Conservation (phyloP, 2,113 vertebrate genomes). For the Silurus meridionalis region DNA sequence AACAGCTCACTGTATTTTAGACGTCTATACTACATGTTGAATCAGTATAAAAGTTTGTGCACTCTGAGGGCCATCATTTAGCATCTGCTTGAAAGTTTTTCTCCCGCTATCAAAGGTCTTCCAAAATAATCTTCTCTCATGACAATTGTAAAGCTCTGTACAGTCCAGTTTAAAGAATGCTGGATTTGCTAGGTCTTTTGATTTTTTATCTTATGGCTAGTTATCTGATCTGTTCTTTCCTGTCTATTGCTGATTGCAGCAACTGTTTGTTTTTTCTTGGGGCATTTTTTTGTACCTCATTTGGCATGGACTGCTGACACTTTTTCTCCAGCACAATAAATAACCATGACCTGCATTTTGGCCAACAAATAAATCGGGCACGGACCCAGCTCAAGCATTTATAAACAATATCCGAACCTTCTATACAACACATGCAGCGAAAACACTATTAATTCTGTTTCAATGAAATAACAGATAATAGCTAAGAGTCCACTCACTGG, state of each 20-base stretch:
- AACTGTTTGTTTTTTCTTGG: conserved; percentile 9
- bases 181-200: neutral
- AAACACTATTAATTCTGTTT: neutral
- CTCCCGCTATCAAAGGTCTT: neutral
- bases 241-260: neutral
- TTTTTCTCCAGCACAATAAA: neutral
- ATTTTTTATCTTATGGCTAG: neutral
- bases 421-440: neutral
- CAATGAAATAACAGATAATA: neutral
- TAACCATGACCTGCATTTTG: neutral
- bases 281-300: neutral
- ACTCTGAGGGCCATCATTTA: neutral
- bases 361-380: neutral
- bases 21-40: neutral
- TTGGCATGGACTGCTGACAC: neutral
- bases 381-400: neutral
- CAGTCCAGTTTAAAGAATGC: neutral
- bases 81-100: neutral
- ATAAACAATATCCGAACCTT: neutral
- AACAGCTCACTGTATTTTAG: neutral
- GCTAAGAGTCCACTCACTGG: neutral
- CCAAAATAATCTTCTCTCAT: neutral
- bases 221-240: conserved; percentile 5
- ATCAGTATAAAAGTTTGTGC: neutral
- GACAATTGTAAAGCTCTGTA: neutral